These are phyloP conservation scores for Poecile atricapillus DNA, from an alignment of 2,113 vertebrate species.

Conservation along the genomic window DNA sequence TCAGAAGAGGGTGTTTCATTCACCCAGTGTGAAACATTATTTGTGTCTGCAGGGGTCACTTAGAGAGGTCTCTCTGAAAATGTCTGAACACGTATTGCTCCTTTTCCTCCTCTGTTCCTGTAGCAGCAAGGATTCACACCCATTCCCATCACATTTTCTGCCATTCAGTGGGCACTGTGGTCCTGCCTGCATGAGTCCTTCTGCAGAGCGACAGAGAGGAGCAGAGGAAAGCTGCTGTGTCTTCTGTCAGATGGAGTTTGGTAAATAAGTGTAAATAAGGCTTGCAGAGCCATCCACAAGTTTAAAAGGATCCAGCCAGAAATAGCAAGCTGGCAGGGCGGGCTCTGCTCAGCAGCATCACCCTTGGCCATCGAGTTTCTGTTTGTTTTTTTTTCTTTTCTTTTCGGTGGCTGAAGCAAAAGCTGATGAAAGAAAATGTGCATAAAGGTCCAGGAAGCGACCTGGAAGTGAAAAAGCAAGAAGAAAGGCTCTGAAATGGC, in stretches of 20 bases:
- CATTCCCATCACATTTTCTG: constrained; percentile 45
- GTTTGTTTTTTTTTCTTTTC: not conserved
- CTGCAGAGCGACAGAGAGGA: fast-evolving
- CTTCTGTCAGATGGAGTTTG: constrained; percentile 51
- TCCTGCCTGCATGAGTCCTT: constrained; percentile 1
- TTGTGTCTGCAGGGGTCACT: not conserved
- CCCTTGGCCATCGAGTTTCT: not conserved
- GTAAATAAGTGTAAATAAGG: constrained; percentile 58
- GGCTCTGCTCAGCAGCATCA: not conserved
- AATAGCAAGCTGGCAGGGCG: not conserved
- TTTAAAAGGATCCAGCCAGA: constrained; percentile 45
- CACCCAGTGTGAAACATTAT: not conserved
- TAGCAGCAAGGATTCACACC: constrained; percentile 40
- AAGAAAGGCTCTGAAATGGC: not conserved
- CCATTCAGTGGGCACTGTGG: not conserved
- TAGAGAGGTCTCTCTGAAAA: not conserved
- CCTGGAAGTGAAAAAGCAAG: constrained; percentile 18
- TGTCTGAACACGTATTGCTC: not conserved
- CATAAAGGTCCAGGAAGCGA: not conserved
- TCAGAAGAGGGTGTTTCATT: not conserved
- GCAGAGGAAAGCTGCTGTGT: not conserved
- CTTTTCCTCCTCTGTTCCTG: not conserved
- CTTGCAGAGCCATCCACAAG: constrained; percentile 10
- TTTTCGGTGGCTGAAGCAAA: not conserved
- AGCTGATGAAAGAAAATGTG: constrained; percentile 24